phyloP scores from a whole-genome alignment of 2,888 invertebrate species.

The Microplitis deprimator region DNA sequence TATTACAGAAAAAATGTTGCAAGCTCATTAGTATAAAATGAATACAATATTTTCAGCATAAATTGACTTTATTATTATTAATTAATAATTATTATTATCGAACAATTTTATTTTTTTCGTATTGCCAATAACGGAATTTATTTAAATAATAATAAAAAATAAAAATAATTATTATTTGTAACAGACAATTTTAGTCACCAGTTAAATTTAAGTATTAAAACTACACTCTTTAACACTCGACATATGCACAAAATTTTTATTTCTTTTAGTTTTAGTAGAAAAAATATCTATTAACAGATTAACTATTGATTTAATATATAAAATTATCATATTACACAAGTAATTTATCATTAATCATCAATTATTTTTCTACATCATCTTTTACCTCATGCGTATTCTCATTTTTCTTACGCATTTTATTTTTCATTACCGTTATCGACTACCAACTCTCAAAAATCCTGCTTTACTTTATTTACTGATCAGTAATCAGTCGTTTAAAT shows the following conservation, averaged over 20 bases:
- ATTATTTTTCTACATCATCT: neutral
- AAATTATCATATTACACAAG: slow-evolving; percentile 60
- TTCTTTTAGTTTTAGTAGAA: slow-evolving; percentile 58
- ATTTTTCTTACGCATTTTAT: neutral
- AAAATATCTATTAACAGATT: slow-evolving; percentile 65
- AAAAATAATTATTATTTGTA: neutral
- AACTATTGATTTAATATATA: slow-evolving; percentile 60
- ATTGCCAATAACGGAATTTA: neutral
- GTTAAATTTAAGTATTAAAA: slow-evolving; percentile 54
- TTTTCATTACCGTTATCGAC: neutral
- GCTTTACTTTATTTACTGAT: neutral
- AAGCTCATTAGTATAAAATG: slow-evolving; percentile 47
- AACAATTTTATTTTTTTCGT: neutral
- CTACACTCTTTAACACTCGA: slow-evolving; percentile 60
- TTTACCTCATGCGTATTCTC: neutral
- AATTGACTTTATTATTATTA: slow-evolving; percentile 17
- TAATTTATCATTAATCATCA: slow-evolving; percentile 28
- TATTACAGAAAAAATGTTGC: neutral
- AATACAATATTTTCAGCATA: slow-evolving; percentile 33
- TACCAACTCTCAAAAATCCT: neutral
- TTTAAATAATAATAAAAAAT: neutral
- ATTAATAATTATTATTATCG: slow-evolving; percentile 7
- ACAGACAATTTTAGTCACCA: neutral
- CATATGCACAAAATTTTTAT: slow-evolving; percentile 54
- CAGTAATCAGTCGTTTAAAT: neutral